Evolutionary conservation across 2,113 vertebrate species (phyloP).

Genomic region (Varanus komodoensis): DNA sequence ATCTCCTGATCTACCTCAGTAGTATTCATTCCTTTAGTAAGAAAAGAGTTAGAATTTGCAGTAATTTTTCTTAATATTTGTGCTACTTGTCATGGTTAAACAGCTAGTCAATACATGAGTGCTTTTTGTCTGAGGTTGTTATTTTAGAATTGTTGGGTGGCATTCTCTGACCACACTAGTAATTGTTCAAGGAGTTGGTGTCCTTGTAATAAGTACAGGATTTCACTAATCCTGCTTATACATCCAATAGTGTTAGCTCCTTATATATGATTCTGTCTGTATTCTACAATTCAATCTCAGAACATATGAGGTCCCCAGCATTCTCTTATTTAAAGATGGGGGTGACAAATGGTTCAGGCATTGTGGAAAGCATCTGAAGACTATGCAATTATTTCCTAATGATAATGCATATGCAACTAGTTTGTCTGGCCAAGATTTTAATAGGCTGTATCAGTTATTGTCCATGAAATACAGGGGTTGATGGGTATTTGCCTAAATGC

Average conservation of each 20-base stretch:
- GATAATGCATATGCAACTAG: not conserved
- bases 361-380: not conserved
- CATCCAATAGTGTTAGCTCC: not conserved
- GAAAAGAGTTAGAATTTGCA: not conserved
- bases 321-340: not conserved
- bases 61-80: not conserved
- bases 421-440: not conserved
- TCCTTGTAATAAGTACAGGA: not conserved
- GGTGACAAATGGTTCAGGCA: not conserved
- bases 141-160: not conserved
- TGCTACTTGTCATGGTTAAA: conserved; percentile 14
- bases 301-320: not conserved
- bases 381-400: not conserved
- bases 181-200: not conserved
- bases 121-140: not conserved
- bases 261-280: not conserved
- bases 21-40: not conserved
- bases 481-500: not conserved
- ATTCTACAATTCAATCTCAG: not conserved
- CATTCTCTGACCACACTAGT: not conserved
- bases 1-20: not conserved
- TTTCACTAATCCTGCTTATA: not conserved
- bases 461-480: not conserved
- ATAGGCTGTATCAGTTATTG: not conserved
- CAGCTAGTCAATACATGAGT: not conserved